A percentile compares a stretch with the other conserved stretches of the same genome.
Conservation (phyloP, 2,888 invertebrate genomes). For the Hemithea aestivaria region DNA sequence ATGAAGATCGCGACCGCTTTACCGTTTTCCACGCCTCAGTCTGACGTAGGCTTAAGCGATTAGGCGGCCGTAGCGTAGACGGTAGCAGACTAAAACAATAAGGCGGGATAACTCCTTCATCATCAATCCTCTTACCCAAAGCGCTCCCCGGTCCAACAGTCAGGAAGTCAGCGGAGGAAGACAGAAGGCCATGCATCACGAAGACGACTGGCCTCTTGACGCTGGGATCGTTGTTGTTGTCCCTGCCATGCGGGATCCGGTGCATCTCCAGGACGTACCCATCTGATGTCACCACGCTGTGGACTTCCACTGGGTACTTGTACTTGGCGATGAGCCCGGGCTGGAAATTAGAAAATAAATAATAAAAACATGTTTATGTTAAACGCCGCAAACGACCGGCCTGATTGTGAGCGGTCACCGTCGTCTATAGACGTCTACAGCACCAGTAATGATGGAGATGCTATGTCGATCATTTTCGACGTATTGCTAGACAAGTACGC, state of each 20-base stretch:
- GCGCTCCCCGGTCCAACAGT: conserved; percentile 42
- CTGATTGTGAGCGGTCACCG: too few species aligned
- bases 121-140: conserved; percentile 38
- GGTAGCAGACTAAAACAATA: too few species aligned
- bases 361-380: background rate
- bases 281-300: conserved; percentile 43
- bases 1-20: too few species aligned
- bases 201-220: conserved; percentile 35
- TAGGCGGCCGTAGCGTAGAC: too few species aligned
- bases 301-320: conserved; percentile 49
- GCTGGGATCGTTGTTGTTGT: conserved; percentile 18
- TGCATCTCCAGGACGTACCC: conserved; percentile 50
- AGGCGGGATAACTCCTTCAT: too few species aligned
- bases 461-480: too few species aligned
- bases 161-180: conserved; percentile 53
- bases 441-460: too few species aligned
- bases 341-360: conserved; percentile 28
- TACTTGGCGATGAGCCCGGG: conserved; percentile 48
- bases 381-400: too few species aligned
- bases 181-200: conserved; percentile 50
- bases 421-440: too few species aligned
- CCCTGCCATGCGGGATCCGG: conserved; percentile 48
- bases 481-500: too few species aligned
- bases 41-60: too few species aligned
- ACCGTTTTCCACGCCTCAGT: too few species aligned